Percentiles rank a stretch among this genome's conserved stretches.
These are phyloP conservation scores for Drosophila subobscura DNA, from an alignment of 1,140 invertebrate genomes.

Conservation along the genomic window DNA sequence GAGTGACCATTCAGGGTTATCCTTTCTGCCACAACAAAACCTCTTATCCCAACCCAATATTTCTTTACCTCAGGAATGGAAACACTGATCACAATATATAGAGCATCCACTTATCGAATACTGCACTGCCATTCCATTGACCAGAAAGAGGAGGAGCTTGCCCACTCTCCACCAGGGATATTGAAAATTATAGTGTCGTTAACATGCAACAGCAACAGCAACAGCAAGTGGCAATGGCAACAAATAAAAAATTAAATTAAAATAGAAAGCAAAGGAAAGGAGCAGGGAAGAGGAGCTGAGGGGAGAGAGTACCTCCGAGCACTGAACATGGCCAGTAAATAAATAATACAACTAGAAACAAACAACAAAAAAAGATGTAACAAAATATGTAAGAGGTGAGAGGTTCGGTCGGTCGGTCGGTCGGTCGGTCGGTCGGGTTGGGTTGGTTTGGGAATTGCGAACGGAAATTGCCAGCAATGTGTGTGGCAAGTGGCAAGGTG, in stretches of 20 bases:
- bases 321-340: slow-evolving; percentile 81
- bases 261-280: slow-evolving; percentile 55
- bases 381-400: neutral
- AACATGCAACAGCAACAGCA: slow-evolving; percentile 59
- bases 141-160: slow-evolving; percentile 3
- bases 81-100: neutral
- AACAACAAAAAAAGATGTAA: slow-evolving; percentile 5
- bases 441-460: slow-evolving; percentile 48
- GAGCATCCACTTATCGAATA: slow-evolving; percentile 1
- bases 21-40: too few relatives aligned
- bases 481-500: slow-evolving; percentile 1
- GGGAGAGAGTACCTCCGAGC: slow-evolving; percentile 13
- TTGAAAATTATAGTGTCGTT: slow-evolving; percentile 78
- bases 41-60: too few relatives aligned
- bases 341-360: slow-evolving; percentile 55
- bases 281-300: neutral
- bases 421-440: neutral
- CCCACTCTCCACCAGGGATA: slow-evolving; percentile 34
- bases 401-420: neutral
- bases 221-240: slow-evolving; percentile 16
- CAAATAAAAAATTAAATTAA: slow-evolving; percentile 69
- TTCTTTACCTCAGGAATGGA: too few relatives aligned
- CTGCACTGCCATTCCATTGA: neutral
- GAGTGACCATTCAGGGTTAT: too few relatives aligned
- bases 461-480: slow-evolving; percentile 72